Percentiles rank a stretch among this genome's conserved stretches.
phyloP scores from a whole-genome alignment of 1,140 invertebrate genomes.

The Rhagoletis pomonella region DNA sequence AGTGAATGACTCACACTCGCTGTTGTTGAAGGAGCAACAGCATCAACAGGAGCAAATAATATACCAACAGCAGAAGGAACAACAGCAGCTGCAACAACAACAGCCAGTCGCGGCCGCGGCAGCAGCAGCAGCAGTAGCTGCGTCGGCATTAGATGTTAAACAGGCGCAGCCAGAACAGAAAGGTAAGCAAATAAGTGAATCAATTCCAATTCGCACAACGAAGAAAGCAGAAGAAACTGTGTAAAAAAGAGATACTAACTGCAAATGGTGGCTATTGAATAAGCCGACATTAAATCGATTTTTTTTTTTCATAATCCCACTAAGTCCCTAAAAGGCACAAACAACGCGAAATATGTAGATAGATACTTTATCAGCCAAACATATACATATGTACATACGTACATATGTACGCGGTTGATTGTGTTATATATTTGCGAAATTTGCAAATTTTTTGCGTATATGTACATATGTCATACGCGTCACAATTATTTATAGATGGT shows the following conservation, averaged over 20 bases:
- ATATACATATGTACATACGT: too few relatives aligned
- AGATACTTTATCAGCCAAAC: too few relatives aligned
- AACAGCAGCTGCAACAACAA: slow-evolving; percentile 60
- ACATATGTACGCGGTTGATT: not conserved
- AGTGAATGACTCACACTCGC: slow-evolving; percentile 55
- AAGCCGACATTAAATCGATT: slow-evolving; percentile 11
- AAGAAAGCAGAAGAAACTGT: not conserved
- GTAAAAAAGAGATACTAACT: not conserved
- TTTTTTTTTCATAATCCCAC: not conserved
- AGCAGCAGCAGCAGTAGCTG: slow-evolving; percentile 41
- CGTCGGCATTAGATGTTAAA: slow-evolving; percentile 23
- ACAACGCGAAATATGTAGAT: too few relatives aligned
- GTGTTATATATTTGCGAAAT: too few relatives aligned
- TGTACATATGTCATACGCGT: too few relatives aligned
- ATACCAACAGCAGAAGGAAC: slow-evolving; percentile 56
- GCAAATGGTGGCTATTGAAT: slow-evolving; percentile 35
- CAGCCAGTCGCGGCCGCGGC: slow-evolving; percentile 49
- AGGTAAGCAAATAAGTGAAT: slow-evolving; percentile 50
- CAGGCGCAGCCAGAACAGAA: slow-evolving; percentile 54
- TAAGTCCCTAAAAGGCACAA: too few relatives aligned
- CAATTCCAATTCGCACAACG: not conserved
- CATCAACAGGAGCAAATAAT: slow-evolving; percentile 59
- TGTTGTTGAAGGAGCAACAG: slow-evolving; percentile 56
- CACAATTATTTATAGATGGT: too few relatives aligned
- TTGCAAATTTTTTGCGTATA: too few relatives aligned